A percentile compares a stretch with the other conserved stretches of the same genome.
phyloP scores from a whole-genome alignment of 2,888 invertebrate species.

The Congeria kusceri region DNA sequence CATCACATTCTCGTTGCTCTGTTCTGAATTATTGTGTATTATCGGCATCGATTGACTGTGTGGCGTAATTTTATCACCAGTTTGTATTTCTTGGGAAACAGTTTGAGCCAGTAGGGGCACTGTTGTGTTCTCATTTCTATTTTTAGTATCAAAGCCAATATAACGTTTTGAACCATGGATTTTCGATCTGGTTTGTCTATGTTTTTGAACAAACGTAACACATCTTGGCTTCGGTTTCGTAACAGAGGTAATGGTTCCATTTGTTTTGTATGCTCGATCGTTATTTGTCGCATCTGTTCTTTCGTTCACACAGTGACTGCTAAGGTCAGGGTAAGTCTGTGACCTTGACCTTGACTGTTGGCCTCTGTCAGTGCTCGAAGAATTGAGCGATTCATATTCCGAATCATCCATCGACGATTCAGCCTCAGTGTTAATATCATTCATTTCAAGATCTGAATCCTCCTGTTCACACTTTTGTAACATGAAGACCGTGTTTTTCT shows the following conservation, averaged over 20 bases:
- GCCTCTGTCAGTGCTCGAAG: background rate
- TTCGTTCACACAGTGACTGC: background rate
- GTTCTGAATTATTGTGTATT: background rate
- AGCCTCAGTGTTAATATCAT: constrained; percentile 76
- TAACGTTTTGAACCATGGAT: no score
- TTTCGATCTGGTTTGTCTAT: no score
- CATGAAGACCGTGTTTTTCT: constrained; percentile 82
- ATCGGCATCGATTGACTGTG: constrained; percentile 26
- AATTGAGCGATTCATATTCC: constrained; percentile 45
- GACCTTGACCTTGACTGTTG: constrained; percentile 27
- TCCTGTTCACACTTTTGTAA: constrained; percentile 79
- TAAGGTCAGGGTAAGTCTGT: constrained; percentile 54
- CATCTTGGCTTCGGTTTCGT: no score
- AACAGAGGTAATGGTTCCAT: no score
- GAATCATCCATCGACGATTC: constrained; percentile 66
- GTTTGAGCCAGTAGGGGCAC: no score
- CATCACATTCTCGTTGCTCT: background rate
- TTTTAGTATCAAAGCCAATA: no score
- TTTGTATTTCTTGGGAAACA: constrained; percentile 1
- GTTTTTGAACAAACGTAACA: no score
- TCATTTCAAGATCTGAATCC: constrained; percentile 78
- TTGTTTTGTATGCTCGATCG: no score
- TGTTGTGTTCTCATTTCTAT: no score
- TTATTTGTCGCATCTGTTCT: no score
- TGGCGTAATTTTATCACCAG: background rate